phyloP scores from a whole-genome alignment of 1,140 invertebrate genomes.

The Melanaphis sacchari region DNA sequence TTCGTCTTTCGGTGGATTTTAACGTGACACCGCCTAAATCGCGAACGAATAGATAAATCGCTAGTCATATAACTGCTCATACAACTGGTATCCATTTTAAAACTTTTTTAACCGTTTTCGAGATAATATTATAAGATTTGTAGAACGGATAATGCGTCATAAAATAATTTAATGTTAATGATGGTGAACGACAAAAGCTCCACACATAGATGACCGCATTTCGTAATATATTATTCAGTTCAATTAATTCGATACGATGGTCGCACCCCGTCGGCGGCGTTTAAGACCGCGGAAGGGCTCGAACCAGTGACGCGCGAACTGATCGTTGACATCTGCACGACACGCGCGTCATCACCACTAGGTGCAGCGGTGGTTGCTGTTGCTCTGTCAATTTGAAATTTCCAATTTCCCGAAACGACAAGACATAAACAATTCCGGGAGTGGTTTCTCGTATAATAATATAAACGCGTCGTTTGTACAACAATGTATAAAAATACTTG shows the following conservation, averaged over 20 bases:
- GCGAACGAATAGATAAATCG: not conserved
- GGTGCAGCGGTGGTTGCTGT: too few relatives aligned
- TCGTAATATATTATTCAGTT: not conserved
- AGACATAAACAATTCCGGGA: not conserved
- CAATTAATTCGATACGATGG: not conserved
- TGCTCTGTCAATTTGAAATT: not conserved
- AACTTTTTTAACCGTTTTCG: not conserved
- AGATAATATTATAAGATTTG: not conserved
- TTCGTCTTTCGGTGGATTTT: not conserved
- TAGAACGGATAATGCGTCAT: not conserved
- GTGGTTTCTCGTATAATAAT: not conserved
- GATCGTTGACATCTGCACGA: not conserved
- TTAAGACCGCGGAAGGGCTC: not conserved
- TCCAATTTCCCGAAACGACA: not conserved
- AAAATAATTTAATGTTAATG: not conserved
- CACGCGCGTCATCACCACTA: not conserved
- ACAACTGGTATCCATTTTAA: too few relatives aligned
- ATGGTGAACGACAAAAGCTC: not conserved
- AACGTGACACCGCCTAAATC: not conserved
- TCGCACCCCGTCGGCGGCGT: too few relatives aligned
- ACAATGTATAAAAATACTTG: not conserved
- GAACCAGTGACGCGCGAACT: not conserved
- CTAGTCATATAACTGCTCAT: not conserved
- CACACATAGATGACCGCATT: not conserved
- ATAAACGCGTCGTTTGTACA: not conserved